phyloP scores from a whole-genome alignment of 2,888 invertebrate genomes.

The Scrobipalpa costella region DNA sequence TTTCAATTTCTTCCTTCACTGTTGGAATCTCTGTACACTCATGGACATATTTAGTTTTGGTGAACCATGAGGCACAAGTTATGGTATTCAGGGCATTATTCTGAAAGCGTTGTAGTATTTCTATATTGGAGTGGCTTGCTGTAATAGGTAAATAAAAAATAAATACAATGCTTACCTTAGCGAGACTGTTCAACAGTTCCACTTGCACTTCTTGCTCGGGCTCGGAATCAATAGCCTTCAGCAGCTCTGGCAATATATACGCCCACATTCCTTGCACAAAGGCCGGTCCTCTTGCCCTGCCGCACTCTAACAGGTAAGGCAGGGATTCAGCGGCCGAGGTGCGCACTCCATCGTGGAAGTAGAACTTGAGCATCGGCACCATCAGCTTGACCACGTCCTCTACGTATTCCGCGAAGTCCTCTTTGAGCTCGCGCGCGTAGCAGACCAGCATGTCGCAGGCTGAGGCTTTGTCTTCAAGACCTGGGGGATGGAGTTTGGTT shows the following conservation, averaged over 20 bases:
- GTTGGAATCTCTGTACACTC: no score
- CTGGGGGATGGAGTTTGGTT: conserved; percentile 51
- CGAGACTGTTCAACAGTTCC: conserved; percentile 90
- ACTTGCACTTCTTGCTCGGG: conserved; percentile 93
- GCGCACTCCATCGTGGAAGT: conserved; percentile 96
- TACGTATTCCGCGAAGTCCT: conserved; percentile 83
- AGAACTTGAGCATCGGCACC: conserved; percentile 95
- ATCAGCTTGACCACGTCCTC: conserved; percentile 88
- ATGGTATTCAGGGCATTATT: no score
- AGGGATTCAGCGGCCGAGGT: conserved; percentile 95
- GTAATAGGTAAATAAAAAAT: neutral
- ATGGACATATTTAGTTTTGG: no score
- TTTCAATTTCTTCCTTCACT: no score
- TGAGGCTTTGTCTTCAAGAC: conserved; percentile 97
- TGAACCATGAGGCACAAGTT: no score
- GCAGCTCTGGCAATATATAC: conserved; percentile 91
- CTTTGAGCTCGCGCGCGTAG: conserved; percentile 95
- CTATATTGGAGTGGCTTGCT: no score
- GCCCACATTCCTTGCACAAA: conserved; percentile 89
- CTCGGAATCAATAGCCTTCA: conserved; percentile 94
- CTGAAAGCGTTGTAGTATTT: no score
- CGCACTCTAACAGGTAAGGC: conserved; percentile 93
- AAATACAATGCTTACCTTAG: conserved; percentile 77
- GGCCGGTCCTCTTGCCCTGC: conserved; percentile 88
- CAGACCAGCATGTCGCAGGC: conserved; percentile 98